Evolutionary conservation across 2,888 invertebrate species (phyloP).

Genomic region (Bombyx huttoni): DNA sequence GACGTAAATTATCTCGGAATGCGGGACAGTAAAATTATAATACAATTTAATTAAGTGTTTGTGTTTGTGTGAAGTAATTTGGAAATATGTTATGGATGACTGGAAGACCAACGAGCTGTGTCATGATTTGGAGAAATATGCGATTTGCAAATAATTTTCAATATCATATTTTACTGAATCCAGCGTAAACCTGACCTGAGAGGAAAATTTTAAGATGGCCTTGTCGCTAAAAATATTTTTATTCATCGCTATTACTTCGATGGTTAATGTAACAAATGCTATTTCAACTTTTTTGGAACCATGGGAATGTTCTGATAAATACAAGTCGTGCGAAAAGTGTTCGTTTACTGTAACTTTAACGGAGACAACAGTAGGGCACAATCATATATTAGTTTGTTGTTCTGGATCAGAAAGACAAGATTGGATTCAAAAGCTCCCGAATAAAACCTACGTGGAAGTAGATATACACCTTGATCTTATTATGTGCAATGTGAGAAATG

Average conservation of each 20-base stretch:
- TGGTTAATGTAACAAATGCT: constrained; percentile 43
- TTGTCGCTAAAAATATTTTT: constrained; percentile 39
- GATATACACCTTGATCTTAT: constrained; percentile 21
- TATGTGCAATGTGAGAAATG: constrained; percentile 34
- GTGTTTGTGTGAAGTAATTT: constrained; percentile 34
- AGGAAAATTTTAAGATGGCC: constrained; percentile 41
- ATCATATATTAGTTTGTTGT: constrained; percentile 38
- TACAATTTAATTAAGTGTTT: constrained; percentile 34
- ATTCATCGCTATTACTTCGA: constrained; percentile 43
- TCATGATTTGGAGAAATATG: constrained; percentile 33
- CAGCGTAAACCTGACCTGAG: constrained; percentile 32
- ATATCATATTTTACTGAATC: constrained; percentile 47
- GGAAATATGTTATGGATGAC: constrained; percentile 40
- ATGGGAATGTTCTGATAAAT: constrained; percentile 34
- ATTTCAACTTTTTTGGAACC: constrained; percentile 39
- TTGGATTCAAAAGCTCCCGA: constrained; percentile 32
- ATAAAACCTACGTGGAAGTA: constrained; percentile 44
- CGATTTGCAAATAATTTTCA: constrained; percentile 33
- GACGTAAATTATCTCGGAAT: constrained; percentile 14
- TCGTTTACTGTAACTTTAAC: constrained; percentile 45
- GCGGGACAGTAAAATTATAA: constrained; percentile 31
- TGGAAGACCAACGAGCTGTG: constrained; percentile 29
- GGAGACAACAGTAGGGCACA: constrained; percentile 32
- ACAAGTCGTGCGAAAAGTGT: constrained; percentile 39
- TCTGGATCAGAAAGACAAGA: constrained; percentile 25